These are phyloP conservation scores for Synanthedon vespiformis DNA, from an alignment of 2,888 invertebrate genomes.

Conservation along the genomic window DNA sequence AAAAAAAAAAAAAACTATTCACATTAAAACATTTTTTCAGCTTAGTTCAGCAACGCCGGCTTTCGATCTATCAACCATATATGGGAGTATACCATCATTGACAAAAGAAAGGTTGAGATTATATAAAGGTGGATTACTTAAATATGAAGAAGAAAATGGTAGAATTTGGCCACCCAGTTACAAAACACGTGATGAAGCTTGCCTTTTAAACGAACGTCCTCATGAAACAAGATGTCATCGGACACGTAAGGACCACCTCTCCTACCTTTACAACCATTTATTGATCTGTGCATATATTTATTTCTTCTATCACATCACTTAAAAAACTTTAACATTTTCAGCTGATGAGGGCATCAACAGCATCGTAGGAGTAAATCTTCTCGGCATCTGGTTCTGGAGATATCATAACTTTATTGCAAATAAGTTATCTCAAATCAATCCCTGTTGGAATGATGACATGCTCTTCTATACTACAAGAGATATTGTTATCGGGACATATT, in stretches of 20 bases:
- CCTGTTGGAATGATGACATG: slow-evolving; percentile 30
- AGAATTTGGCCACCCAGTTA: slow-evolving; percentile 20
- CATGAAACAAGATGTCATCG: slow-evolving; percentile 8
- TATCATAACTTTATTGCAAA: slow-evolving; percentile 27
- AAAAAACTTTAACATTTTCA: slow-evolving; percentile 2
- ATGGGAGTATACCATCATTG: slow-evolving; percentile 11
- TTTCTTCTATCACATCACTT: too few species aligned
- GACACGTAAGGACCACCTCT: slow-evolving; percentile 8
- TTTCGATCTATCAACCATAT: slow-evolving; percentile 20
- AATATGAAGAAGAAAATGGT: slow-evolving; percentile 17
- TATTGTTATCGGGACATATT: slow-evolving; percentile 23
- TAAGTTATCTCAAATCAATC: slow-evolving; percentile 19
- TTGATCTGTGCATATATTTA: too few species aligned
- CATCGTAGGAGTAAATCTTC: slow-evolving; percentile 11
- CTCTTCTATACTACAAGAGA: slow-evolving; percentile 26
- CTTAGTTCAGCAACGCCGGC: slow-evolving; percentile 20
- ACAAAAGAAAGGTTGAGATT: slow-evolving; percentile 8
- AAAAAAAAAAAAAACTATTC: too few species aligned
- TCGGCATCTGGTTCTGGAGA: slow-evolving; percentile 26
- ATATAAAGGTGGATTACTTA: slow-evolving; percentile 18
- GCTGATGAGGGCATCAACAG: slow-evolving; percentile 11
- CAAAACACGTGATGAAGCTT: slow-evolving; percentile 7
- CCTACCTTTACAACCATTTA: too few species aligned
- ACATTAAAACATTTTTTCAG: slow-evolving; percentile 9
- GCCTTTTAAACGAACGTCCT: slow-evolving; percentile 3